Base-by-base conservation (phyloP, 2,888 invertebrate species). In the Beris morrisii region DNA sequence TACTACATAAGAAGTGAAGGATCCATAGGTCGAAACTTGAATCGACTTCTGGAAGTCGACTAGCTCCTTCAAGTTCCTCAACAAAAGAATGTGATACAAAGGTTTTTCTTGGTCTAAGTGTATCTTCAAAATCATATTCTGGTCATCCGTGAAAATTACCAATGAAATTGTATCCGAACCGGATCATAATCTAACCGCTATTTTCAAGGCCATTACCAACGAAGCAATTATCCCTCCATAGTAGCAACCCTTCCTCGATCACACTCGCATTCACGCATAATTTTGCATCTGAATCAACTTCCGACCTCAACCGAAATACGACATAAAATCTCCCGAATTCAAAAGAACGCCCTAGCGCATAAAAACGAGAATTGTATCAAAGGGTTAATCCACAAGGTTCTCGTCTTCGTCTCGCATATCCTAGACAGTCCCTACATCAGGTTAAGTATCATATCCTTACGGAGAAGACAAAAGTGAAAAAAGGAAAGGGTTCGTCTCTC, bases 161-260 rank as follows among this genome's bases (percentile, higher is more conserved):
- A 28, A 46, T 58, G 28, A 58, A 58, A 58, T 58, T 58, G 45
- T 45, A 58, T 28, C 46, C 28, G 45, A 58, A 45, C 58, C 58
- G 45, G 58, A 58, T 58, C n/a, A 28, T 46, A 28, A 45, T 46
- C 30, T 28, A 58, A 58, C 58, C 58, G 58, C 58, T 46, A 58
- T 45, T 58, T 58, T 58, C 58, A 58, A 58, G 58, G 58, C 58
- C 58, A 58, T 58, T 58, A 58, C 46, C 58, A 58, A 45, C 28
- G 22, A 28, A 58, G 45, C 58, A 58, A 46, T n/a, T 28, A 22
- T 30, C 59, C 32, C 31, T 15, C 50, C 44, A 31, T 48, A 13
- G 38, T 32, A 58, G 30, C 58, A 56, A 13, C 56, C 28, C 11
- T 38, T 38, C 9, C 28, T 6, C 32, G 43, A 45, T 22, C 43